A percentile compares a stretch with the other conserved stretches of the same genome.
Evolutionary conservation across 1,140 invertebrate species (phyloP).

Genomic region (Sitodiplosis mosellana): DNA sequence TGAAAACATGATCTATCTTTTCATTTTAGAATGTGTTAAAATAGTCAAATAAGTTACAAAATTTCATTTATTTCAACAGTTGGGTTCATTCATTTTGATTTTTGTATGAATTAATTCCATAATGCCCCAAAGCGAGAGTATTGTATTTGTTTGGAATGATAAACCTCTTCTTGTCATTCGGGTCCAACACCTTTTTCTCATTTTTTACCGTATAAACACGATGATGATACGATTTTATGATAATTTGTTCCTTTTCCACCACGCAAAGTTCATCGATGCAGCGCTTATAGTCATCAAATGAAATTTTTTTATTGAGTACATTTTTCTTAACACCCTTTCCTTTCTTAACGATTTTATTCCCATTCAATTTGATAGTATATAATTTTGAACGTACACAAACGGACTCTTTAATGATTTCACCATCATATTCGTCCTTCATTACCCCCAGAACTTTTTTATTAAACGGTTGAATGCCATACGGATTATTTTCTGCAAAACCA

Average conservation of each 20-base stretch:
- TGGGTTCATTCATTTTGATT: no score
- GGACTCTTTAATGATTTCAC: slow-evolving; percentile 8
- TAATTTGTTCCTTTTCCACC: slow-evolving; percentile 7
- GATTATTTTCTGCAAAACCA: slow-evolving; percentile 10
- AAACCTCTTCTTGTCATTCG: slow-evolving; percentile 7
- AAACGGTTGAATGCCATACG: slow-evolving; percentile 7
- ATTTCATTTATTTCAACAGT: no score
- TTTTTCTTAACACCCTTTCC: slow-evolving; percentile 3
- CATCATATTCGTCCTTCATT: slow-evolving; percentile 16
- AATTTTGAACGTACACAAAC: slow-evolving; percentile 6
- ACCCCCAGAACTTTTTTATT: slow-evolving; percentile 15
- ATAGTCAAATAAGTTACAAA: no score
- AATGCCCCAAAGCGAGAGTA: slow-evolving; percentile 7
- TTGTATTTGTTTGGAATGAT: slow-evolving; percentile 3
- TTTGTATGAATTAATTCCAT: slow-evolving; percentile 6
- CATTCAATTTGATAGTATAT: slow-evolving; percentile 1
- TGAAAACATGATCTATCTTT: no score
- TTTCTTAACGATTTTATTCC: background rate
- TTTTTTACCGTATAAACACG: slow-evolving; percentile 12
- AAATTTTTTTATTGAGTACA: slow-evolving; percentile 4
- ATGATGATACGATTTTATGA: slow-evolving; percentile 12
- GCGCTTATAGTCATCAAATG: slow-evolving; percentile 10
- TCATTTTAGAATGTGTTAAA: no score
- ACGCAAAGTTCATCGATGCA: slow-evolving; percentile 11
- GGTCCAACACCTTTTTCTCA: slow-evolving; percentile 9